phyloP scores from a whole-genome alignment of 2,888 invertebrate species.

The Eristalis arbustorum region DNA sequence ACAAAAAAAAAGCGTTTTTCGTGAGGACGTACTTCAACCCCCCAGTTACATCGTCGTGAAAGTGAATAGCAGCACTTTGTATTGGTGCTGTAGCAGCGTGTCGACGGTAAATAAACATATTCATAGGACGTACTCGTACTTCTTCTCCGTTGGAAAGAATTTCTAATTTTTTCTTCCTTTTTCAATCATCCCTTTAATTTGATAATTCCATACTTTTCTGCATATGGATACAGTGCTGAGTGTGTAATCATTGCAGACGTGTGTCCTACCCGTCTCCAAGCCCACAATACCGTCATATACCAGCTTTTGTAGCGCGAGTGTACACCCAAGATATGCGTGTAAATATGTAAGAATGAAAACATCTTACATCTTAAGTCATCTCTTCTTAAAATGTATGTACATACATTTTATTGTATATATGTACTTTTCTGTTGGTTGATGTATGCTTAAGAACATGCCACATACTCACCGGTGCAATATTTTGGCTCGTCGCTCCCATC shows the following conservation, averaged over 20 bases:
- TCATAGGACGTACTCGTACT: constrained; percentile 1
- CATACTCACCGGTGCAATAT: constrained; percentile 85
- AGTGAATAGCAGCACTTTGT: constrained; percentile 34
- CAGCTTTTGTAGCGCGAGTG: neutral
- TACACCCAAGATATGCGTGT: neutral
- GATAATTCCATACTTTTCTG: constrained; percentile 37
- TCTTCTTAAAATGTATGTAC: neutral
- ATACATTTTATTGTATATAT: neutral
- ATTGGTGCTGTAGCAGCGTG: constrained; percentile 10
- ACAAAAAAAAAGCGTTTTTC: constrained; percentile 6
- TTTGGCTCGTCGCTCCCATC: constrained; percentile 92
- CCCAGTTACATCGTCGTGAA: neutral
- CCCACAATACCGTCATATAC: neutral
- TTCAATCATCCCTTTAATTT: constrained; percentile 62
- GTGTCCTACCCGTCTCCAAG: neutral
- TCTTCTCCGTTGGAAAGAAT: constrained; percentile 23
- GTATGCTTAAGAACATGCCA: constrained; percentile 21
- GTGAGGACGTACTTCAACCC: neutral
- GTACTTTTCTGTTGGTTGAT: neutral
- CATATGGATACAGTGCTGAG: constrained; percentile 12
- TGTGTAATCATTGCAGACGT: constrained; percentile 32
- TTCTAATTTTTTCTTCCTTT: constrained; percentile 26
- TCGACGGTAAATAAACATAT: constrained; percentile 40
- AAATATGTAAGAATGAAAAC: neutral
- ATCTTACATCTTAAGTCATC: constrained; percentile 1